Base-by-base conservation (phyloP, 1,140 invertebrate species). In the Thrips palmi region DNA sequence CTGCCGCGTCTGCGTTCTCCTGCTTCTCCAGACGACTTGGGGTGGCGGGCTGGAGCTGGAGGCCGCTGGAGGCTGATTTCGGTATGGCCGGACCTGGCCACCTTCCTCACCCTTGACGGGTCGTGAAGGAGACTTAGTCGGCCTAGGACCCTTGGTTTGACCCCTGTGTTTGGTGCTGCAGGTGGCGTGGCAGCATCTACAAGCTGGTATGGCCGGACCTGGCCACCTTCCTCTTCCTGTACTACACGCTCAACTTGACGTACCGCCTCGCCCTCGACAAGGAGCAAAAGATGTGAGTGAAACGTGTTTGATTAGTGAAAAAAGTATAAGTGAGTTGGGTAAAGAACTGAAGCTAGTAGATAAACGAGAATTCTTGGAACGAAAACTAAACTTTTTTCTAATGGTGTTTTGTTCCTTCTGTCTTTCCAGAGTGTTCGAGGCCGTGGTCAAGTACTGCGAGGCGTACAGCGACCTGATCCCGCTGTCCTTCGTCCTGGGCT, bases 391-490 rank as follows among this genome's bases (percentile, higher is more conserved):
- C 6, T 10, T 12, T 11, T 14, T 2, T 39, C 29, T 2, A 10
- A 2, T 33, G 14, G n/a, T 39, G 4, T 3, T n/a, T 8, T 25
- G 6, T 14, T 18, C 19, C 24, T 18, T 43, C 3, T 32, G 19
- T 36, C 37, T 18, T 58, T 58, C 23, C 50, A 72, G 69, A 44
- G 46, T 64, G 27, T 89, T 86, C 51, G 81, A 85, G 52, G 65
- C 68, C 31, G 54, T 86, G n/a, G 72, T 77, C 0, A 63, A 67
- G 32, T 84, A 86, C 51, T 87, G 81, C 53, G 71, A 76, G 47
- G 71, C 68, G 23, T 82, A 81, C 55, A 74, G 71, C 39, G 72
- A 74, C 46, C 64, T 84, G 20, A 87, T 87, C 49, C 81, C 82
- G 15, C 53, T 88, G 20, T 69, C 71, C 14, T 74, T 74, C 52